Evolutionary conservation across 1,140 invertebrate species (phyloP).

Genomic region (Drosophila pachea): DNA sequence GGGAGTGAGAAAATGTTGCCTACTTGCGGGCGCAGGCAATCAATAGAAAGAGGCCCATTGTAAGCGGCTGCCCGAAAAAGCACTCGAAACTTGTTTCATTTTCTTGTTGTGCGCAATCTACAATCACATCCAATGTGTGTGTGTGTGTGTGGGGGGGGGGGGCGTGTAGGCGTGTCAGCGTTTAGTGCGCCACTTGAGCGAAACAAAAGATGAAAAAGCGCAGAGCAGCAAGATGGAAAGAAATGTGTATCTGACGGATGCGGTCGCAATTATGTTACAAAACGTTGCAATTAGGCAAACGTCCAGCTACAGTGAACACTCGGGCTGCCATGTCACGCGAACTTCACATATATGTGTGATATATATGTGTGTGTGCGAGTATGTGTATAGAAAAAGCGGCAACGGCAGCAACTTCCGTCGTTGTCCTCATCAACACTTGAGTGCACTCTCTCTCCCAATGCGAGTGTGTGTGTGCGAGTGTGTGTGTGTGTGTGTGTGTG

Average conservation of each 20-base stretch:
- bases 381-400: slow-evolving; percentile 11
- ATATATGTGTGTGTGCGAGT: neutral
- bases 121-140: slow-evolving; percentile 44
- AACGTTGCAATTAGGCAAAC: slow-evolving; percentile 75
- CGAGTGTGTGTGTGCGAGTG: too few relatives aligned
- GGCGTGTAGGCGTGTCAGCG: slow-evolving; percentile 15
- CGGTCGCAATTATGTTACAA: slow-evolving; percentile 70
- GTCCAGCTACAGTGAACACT: slow-evolving; percentile 17
- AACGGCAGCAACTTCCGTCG: slow-evolving; percentile 53
- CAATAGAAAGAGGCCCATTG: slow-evolving; percentile 56
- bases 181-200: slow-evolving; percentile 63
- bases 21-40: slow-evolving; percentile 68
- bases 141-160: slow-evolving; percentile 7
- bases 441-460: slow-evolving; percentile 31
- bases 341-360: neutral
- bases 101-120: slow-evolving; percentile 65
- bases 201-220: slow-evolving; percentile 48
- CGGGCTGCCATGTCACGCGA: slow-evolving; percentile 3
- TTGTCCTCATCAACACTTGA: slow-evolving; percentile 48
- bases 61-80: slow-evolving; percentile 26
- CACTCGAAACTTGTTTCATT: slow-evolving; percentile 46
- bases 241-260: slow-evolving; percentile 41
- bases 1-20: slow-evolving; percentile 49
- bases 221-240: neutral
- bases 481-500: slow-evolving; percentile 28